These are phyloP conservation scores for Orchesella cincta DNA, from an alignment of 1,140 invertebrate genomes.

Conservation along the genomic window DNA sequence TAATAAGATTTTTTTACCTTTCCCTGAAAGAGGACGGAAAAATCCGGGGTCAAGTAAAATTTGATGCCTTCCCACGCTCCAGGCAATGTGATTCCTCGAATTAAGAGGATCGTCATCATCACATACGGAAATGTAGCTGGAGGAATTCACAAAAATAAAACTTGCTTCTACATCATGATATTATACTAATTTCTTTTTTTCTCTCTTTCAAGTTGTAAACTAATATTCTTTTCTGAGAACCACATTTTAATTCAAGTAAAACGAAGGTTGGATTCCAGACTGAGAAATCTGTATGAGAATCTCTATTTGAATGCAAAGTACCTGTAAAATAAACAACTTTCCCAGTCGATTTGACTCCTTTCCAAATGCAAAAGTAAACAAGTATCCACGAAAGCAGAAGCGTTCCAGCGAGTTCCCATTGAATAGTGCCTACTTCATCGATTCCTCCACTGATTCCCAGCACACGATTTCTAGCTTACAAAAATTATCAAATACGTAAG, in stretches of 20 bases:
- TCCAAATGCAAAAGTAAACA: conserved; percentile 59
- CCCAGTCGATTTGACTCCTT: conserved; percentile 61
- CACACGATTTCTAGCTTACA: conserved; percentile 64
- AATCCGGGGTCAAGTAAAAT: conserved; percentile 66
- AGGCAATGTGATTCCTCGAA: conserved; percentile 62
- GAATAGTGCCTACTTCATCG: conserved; percentile 68
- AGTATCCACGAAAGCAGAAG: conserved; percentile 62
- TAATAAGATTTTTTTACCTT: conserved; percentile 47
- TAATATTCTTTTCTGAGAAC: too few relatives aligned
- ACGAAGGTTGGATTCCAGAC: too few relatives aligned
- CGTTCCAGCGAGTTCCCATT: conserved; percentile 71
- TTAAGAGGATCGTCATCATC: conserved; percentile 62
- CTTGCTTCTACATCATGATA: too few relatives aligned
- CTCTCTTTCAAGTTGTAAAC: too few relatives aligned
- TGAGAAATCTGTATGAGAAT: too few relatives aligned
- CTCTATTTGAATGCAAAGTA: too few relatives aligned
- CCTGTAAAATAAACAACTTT: conserved; percentile 55
- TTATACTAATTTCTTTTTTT: too few relatives aligned
- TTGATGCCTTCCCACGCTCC: conserved; percentile 61
- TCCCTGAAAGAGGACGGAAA: conserved; percentile 56
- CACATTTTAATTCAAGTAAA: not conserved
- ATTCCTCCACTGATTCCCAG: conserved; percentile 68
- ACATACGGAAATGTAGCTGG: conserved; percentile 64
- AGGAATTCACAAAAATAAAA: conserved; percentile 45
- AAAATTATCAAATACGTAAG: conserved; percentile 12